Base-by-base conservation (phyloP, 2,888 invertebrate species). In the Nipponacmea schrenckii region DNA sequence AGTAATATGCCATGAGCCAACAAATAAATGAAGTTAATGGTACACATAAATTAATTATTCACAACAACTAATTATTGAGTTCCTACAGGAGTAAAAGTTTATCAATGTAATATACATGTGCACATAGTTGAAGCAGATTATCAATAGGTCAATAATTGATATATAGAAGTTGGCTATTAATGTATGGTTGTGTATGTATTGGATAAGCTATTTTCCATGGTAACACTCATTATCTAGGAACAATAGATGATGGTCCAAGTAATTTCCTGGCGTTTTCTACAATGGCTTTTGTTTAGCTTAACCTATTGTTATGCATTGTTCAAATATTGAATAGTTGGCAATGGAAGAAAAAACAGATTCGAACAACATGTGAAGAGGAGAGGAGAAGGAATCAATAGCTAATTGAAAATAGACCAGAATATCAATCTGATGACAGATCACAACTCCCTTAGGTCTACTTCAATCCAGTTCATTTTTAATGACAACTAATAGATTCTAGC, bases 201-300 rank as follows among this genome's bases (percentile, higher is more conserved):
- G 20, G 56, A 24, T 56, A 56, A 56, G 56, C 56, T 56, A 56
- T 56, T 56, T 56, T 24, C 68, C 44, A 46, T 39, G 39, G 39
- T 26, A 56, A 45, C 24, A 27, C 17, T 62, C 62, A 63, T 69
- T 63, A 48, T 62, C 26, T 69, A 69, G 46, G 62, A 68, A 68
- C 68, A 68, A 68, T 62, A 56, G 68, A 62, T 62, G 63, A 26
- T 48, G 63, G 62, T 64, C 62, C 68, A 20, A 27, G 45, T 69
- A 39, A 69, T 69, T 69, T 69, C 68, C 68, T 69, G 68, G 24
- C 20, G 56, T 24, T 56, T 56, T 56, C 24, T 56, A 56, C 20
- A 56, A 20, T 24, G 20, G 56, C 56, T 56, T 56, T 56, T 56
- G 56, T 56, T 56, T 56, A 20, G 20, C 4, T 24, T 24, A 56